Evolutionary conservation across 2,888 invertebrate genomes (phyloP).

Genomic region (Pristionchus entomophagus): DNA sequence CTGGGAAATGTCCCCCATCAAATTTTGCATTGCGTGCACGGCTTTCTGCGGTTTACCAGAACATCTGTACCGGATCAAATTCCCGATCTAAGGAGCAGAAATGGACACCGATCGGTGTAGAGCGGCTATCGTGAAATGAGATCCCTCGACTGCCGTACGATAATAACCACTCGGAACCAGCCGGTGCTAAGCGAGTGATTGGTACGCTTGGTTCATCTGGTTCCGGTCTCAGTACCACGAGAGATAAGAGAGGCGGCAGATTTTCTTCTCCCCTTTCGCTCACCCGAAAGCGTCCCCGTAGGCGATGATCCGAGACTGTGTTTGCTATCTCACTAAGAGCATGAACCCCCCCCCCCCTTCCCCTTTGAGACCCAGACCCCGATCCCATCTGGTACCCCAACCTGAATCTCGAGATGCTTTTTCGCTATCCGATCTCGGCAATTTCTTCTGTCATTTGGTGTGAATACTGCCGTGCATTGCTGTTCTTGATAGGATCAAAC

Average conservation of each 20-base stretch:
- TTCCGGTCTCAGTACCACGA: not conserved
- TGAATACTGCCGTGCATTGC: too few relatives aligned
- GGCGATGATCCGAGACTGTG: constrained; percentile 23
- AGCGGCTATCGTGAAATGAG: not conserved
- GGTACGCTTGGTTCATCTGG: not conserved
- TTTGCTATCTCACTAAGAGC: constrained; percentile 1
- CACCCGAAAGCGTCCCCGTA: not conserved
- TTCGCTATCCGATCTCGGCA: too few relatives aligned
- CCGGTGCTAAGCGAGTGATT: not conserved
- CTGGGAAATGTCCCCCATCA: constrained; percentile 5
- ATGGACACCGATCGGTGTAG: constrained; percentile 30
- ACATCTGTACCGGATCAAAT: not conserved
- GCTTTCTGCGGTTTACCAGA: constrained; percentile 22
- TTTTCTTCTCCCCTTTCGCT: constrained; percentile 17
- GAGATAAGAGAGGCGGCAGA: not conserved
- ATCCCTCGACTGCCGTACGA: not conserved
- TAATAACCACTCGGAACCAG: constrained; percentile 30
- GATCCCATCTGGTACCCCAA: not conserved
- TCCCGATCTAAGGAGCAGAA: constrained; percentile 5
- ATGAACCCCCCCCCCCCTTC: not conserved
- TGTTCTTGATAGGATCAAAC: too few relatives aligned
- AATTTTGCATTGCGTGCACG: constrained; percentile 13
- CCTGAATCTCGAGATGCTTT: not conserved
- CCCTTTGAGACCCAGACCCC: not conserved
- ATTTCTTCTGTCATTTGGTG: too few relatives aligned